phyloP scores from a whole-genome alignment of 2,888 invertebrate species.

The Drosophila sordidula region DNA sequence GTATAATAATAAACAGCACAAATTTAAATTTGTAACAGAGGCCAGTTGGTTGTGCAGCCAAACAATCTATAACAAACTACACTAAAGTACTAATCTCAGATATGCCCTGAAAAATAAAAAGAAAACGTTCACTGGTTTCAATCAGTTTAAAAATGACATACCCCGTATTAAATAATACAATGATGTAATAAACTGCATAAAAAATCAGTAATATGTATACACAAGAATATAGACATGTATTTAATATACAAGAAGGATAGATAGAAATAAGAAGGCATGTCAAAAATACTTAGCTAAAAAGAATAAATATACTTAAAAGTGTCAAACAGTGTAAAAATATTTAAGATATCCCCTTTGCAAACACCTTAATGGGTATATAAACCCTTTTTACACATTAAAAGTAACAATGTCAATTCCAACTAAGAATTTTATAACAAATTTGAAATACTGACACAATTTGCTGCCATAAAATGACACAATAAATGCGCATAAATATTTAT shows the following conservation, averaged over 20 bases:
- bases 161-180: background rate
- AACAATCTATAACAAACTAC: background rate
- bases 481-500: constrained; percentile 26
- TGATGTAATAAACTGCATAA: background rate
- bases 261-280: no score
- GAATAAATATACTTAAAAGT: background rate
- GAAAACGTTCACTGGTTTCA: no score
- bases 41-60: background rate
- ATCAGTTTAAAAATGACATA: background rate
- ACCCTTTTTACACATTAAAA: background rate
- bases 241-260: no score
- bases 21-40: constrained; percentile 1
- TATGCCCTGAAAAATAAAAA: background rate
- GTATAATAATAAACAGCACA: constrained; percentile 10
- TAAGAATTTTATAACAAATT: background rate
- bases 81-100: background rate
- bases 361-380: background rate
- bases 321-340: no score
- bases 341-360: no score
- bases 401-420: background rate
- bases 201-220: background rate
- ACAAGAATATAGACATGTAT: no score
- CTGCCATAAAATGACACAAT: constrained; percentile 2
- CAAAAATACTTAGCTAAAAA: background rate
- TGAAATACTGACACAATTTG: constrained; percentile 8